Evolutionary conservation across 2,797 vertebrate genomes (phyloP).

Genomic region (Xenopus petersii): DNA sequence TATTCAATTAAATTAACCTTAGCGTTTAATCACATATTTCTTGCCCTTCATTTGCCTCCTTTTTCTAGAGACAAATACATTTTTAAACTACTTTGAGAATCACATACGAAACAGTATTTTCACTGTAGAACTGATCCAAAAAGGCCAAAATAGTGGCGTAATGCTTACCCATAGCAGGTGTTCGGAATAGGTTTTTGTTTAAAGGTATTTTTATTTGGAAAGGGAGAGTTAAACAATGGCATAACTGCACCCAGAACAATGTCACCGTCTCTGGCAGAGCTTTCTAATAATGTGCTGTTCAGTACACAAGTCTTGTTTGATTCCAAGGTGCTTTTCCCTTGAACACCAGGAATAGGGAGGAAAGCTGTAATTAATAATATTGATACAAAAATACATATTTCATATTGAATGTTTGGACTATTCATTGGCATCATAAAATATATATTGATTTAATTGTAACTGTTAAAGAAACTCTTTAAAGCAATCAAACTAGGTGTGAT

Average conservation of each 20-base stretch:
- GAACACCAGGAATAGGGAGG: neutral
- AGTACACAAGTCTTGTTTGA: neutral
- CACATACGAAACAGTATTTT: too few relatives aligned
- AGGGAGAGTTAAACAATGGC: neutral
- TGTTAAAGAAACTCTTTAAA: too few relatives aligned
- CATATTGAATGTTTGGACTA: neutral
- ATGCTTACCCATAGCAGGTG: neutral
- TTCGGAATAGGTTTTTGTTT: neutral
- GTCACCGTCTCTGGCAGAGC: neutral
- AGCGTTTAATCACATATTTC: too few relatives aligned
- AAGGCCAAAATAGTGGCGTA: neutral
- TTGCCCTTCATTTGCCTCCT: too few relatives aligned
- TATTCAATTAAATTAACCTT: too few relatives aligned
- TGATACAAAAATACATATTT: neutral
- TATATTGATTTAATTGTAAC: too few relatives aligned
- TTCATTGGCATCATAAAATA: neutral
- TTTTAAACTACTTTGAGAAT: too few relatives aligned
- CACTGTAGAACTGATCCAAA: too few relatives aligned
- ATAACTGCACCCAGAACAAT: neutral
- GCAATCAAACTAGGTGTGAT: too few relatives aligned
- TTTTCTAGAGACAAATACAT: too few relatives aligned
- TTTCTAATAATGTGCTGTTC: neutral
- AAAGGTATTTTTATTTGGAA: neutral
- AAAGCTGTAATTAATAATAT: slow-evolving; percentile 1
- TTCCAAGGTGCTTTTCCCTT: neutral